These are phyloP conservation scores for Atherix ibis DNA, from an alignment of 2,888 invertebrate species.

Conservation along the genomic window DNA sequence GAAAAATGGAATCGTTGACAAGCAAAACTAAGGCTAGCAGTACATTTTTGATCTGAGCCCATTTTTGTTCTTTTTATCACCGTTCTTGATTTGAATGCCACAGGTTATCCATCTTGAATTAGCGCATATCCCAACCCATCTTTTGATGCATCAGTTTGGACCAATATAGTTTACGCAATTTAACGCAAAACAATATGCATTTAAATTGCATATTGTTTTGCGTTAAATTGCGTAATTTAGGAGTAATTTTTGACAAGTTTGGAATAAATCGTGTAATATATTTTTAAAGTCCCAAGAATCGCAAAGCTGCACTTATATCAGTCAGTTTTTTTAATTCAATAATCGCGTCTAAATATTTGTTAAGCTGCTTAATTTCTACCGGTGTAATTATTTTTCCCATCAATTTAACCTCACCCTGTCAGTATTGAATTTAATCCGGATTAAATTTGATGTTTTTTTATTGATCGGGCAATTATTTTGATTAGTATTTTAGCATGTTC, in stretches of 20 bases:
- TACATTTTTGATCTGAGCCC: conserved; percentile 8
- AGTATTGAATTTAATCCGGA: conserved; percentile 16
- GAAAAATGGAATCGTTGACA: conserved; percentile 5
- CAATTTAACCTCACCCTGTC: conserved; percentile 13
- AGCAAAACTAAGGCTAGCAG: conserved; percentile 5
- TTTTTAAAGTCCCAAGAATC: conserved; percentile 11
- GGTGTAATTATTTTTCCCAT: conserved; percentile 16
- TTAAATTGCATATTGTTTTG: conserved; percentile 10
- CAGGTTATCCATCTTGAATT: conserved; percentile 19
- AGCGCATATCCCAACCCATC: conserved; percentile 19
- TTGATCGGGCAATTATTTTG: conserved; percentile 10
- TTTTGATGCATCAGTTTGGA: conserved; percentile 19
- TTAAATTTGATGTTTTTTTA: conserved; percentile 14
- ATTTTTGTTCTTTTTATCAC: too few relatives aligned
- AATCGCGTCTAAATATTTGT: too few relatives aligned
- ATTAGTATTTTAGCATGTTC: conserved; percentile 12
- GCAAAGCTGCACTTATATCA: too few relatives aligned
- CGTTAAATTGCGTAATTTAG: conserved; percentile 9
- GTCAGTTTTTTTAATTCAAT: too few relatives aligned
- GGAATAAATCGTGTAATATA: conserved; percentile 14
- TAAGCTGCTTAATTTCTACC: conserved; percentile 12
- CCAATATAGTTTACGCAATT: conserved; percentile 10
- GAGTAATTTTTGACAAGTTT: too few relatives aligned
- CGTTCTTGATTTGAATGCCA: conserved; percentile 6
- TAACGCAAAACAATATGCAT: conserved; percentile 6